Conservation (phyloP, 2,888 invertebrate species). For the Hemithea aestivaria region DNA sequence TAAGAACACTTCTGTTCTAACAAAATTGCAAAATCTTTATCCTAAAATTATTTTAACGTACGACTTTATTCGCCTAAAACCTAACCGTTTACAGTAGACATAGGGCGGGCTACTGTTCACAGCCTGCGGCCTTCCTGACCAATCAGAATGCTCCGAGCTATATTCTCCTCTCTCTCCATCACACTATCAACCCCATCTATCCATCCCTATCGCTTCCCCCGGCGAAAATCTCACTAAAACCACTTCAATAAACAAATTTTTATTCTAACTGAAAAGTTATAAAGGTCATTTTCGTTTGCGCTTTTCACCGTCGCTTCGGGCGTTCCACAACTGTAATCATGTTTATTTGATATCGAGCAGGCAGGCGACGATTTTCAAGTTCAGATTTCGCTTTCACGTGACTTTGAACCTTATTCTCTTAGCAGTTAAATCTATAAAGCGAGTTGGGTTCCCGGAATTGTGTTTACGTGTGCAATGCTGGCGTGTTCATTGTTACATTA, state of each 20-base stretch:
- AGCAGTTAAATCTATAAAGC: constrained; percentile 52
- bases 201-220: constrained; percentile 68
- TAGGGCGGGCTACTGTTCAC: constrained; percentile 80
- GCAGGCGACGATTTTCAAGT: constrained; percentile 78
- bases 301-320: constrained; percentile 46
- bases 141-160: constrained; percentile 79
- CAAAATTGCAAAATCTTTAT: background rate
- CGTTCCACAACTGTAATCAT: constrained; percentile 51
- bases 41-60: constrained; percentile 2
- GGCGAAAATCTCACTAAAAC: constrained; percentile 70
- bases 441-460: constrained; percentile 55
- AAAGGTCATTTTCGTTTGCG: constrained; percentile 46
- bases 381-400: constrained; percentile 68
- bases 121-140: constrained; percentile 80
- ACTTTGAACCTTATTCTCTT: constrained; percentile 65
- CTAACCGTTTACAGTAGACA: constrained; percentile 75
- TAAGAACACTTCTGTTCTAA: no score
- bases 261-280: constrained; percentile 33
- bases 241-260: constrained; percentile 40
- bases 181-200: constrained; percentile 42
- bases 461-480: constrained; percentile 76
- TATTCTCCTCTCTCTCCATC: constrained; percentile 56
- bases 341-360: constrained; percentile 80
- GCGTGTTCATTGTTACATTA: constrained; percentile 77
- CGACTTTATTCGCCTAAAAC: constrained; percentile 51